Evolutionary conservation across 2,113 vertebrate species (phyloP).

Genomic region (Mastomys coucha): DNA sequence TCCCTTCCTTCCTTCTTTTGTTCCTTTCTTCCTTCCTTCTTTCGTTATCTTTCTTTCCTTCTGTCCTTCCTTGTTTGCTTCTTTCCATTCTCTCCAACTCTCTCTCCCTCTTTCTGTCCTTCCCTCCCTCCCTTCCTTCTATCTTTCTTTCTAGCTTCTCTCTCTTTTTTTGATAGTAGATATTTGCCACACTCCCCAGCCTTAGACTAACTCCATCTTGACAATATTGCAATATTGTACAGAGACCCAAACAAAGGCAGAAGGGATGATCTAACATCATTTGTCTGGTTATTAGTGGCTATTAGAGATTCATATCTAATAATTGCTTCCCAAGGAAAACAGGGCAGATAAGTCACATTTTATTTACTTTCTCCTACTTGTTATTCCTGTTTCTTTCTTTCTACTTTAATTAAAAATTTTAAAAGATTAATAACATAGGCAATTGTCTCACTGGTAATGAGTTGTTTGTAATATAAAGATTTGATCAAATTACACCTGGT

Average conservation of each 20-base stretch:
- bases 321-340: neutral
- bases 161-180: neutral
- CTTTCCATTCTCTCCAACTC: too few species aligned
- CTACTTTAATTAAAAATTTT: neutral
- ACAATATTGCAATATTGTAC: neutral
- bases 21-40: too few species aligned
- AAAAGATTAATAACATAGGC: neutral
- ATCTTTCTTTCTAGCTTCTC: neutral
- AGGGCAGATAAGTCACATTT: neutral
- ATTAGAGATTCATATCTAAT: neutral
- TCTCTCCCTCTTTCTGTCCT: too few species aligned
- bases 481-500: neutral
- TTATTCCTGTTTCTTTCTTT: neutral
- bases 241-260: neutral
- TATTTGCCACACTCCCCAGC: neutral
- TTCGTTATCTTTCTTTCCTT: too few species aligned
- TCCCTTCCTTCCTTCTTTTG: too few species aligned
- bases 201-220: neutral
- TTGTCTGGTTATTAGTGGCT: neutral
- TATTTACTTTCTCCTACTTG: neutral
- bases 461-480: conserved; percentile 19
- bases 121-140: too few species aligned
- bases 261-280: neutral
- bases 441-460: conserved; percentile 17
- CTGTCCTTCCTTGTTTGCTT: too few species aligned